Evolutionary conservation across 2,888 invertebrate species (phyloP), one percentile per base, ranked within the genome.

Genomic region (Therioaphis trifolii): DNA sequence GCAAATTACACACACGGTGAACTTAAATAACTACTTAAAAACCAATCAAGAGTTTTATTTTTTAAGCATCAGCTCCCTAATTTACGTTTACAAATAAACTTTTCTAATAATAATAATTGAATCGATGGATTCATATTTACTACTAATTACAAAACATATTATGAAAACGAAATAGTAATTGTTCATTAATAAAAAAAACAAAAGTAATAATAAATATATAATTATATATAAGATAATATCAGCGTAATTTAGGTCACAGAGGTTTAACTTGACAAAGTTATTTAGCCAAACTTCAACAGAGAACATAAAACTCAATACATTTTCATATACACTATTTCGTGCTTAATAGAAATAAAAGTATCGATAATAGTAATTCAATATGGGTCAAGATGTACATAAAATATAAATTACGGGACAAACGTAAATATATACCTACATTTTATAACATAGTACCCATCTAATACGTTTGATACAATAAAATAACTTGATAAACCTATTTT

Each of bases 321-420:
- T 58, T 58, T 58, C 24, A 43, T 75, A 24, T 61, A 75, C 40
- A 63, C 14, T n/a, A 46, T 66, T 76, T 66, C 77, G 49, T 77
- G 77, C 29, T 77, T 49, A 46, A 77, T 77, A 29, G 66, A 77
- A 69, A 69, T 7, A 43, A 46, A 69, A 21, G 15, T 29, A 49
- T 21, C 14, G 4, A 63, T 76, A 63, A 46, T 35, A 76, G 29
- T 49, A 49, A 77, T 66, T 40, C 29, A 77, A 66, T 77, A 77
- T 63, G 49, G 63, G 63, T 66, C 63, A 66, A 63, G 27, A 63
- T 63, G 27, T n/a, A 46, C 27, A 9, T 61, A 61, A 76, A 76
- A 76, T 43, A 74, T 58, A n/a, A n/a, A n/a, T 74, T 76, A 76
- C 43, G 58, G 61, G 24, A 58, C 15, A 40, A 14, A 24, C 15